Evolutionary conservation across 37 sponge, comb jelly and placozoan genomes (phyloP).

Genomic region (Chondrosia reniformis): DNA sequence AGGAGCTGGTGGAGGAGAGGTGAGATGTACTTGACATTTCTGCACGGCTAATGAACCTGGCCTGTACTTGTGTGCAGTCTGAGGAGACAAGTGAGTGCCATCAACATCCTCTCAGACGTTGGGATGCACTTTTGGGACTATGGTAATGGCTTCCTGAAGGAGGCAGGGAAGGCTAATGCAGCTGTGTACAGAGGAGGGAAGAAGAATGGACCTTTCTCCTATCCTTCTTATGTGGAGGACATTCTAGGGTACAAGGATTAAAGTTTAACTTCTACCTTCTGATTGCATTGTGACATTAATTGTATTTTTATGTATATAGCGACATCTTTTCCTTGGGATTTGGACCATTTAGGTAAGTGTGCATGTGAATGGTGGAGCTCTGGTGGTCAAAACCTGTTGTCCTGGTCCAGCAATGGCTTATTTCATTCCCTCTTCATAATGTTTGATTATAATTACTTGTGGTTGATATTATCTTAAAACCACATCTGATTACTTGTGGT

Average conservation of each 20-base stretch:
- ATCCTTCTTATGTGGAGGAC: constrained; percentile 94
- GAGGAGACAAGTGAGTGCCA: constrained; percentile 82
- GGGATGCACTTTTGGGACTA: constrained; percentile 99
- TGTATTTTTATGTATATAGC: constrained; percentile 31
- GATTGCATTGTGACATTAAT: not conserved
- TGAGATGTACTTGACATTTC: constrained; percentile 22
- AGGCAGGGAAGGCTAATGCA: constrained; percentile 86
- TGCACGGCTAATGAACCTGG: not conserved
- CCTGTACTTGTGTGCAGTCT: constrained; percentile 43
- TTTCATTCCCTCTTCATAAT: too few species aligned
- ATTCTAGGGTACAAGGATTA: constrained; percentile 78
- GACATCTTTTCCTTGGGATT: constrained; percentile 97
- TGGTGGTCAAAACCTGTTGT: too few species aligned
- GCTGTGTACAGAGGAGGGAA: constrained; percentile 53
- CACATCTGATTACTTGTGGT: too few species aligned
- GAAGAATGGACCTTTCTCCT: constrained; percentile 51
- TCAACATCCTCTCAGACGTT: constrained; percentile 75
- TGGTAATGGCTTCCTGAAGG: constrained; percentile 97
- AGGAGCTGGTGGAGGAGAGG: constrained; percentile 88
- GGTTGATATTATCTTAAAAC: too few species aligned
- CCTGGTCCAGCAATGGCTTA: too few species aligned
- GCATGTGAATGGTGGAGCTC: too few species aligned
- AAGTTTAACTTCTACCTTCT: not conserved
- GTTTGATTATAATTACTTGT: too few species aligned
- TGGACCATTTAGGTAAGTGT: constrained; percentile 89